A percentile compares a stretch with the other conserved stretches of the same genome.
These are phyloP conservation scores for Scaptomyza polygonia DNA, from an alignment of 2,888 invertebrate species.

Conservation along the genomic window DNA sequence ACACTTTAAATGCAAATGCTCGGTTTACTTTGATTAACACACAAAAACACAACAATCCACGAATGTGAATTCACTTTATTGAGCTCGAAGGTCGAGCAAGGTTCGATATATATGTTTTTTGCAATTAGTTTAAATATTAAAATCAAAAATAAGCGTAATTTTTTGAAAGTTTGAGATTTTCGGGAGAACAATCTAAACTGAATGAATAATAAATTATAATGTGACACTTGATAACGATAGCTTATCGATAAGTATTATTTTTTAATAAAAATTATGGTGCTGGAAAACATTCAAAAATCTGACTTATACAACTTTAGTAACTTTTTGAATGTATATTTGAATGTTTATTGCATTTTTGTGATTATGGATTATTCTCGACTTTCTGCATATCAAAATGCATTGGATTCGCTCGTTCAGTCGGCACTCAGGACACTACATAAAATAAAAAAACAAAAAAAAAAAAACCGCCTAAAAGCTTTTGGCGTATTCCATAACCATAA, in stretches of 20 bases:
- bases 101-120: too few relatives aligned
- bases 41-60: conserved; percentile 8
- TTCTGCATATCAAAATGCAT: conserved; percentile 41
- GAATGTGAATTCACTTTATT: neutral
- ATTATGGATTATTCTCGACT: conserved; percentile 13
- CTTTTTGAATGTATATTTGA: neutral
- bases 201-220: neutral
- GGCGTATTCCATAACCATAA: conserved; percentile 57
- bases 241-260: neutral
- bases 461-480: conserved; percentile 68
- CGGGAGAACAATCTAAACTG: too few relatives aligned
- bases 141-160: too few relatives aligned
- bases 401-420: conserved; percentile 26
- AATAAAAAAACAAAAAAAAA: conserved; percentile 1
- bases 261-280: neutral
- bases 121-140: too few relatives aligned
- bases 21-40: conserved; percentile 37
- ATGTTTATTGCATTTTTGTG: conserved; percentile 18
- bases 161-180: too few relatives aligned
- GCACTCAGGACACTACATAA: conserved; percentile 26
- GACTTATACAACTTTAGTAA: neutral
- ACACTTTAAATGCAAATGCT: conserved; percentile 28
- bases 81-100: too few relatives aligned
- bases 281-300: neutral
- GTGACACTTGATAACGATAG: neutral